These are phyloP conservation scores for Diorhabda elongata DNA, from an alignment of 1,140 invertebrate species.

Conservation along the genomic window DNA sequence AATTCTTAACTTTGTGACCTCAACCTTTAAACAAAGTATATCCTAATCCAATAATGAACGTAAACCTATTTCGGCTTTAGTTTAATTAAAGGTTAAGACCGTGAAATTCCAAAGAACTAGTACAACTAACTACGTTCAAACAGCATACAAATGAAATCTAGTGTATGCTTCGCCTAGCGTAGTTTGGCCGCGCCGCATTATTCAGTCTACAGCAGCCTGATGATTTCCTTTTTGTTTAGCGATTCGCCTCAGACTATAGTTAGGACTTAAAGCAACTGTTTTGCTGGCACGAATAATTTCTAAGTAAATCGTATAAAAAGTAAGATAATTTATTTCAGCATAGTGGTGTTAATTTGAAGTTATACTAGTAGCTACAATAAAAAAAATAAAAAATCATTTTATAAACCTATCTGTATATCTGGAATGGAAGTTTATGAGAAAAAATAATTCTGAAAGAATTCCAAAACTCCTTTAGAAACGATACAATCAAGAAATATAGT, in stretches of 20 bases:
- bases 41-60: not conserved
- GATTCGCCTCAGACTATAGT: not conserved
- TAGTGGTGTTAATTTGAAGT: too few species aligned
- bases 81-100: constrained; percentile 2
- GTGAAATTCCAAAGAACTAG: constrained; percentile 2
- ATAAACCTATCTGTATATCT: too few species aligned
- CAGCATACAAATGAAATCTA: not conserved
- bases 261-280: not conserved
- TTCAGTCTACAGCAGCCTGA: not conserved
- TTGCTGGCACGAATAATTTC: not conserved
- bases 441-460: too few species aligned
- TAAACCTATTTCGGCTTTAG: not conserved
- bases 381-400: too few species aligned
- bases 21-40: not conserved
- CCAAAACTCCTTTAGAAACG: too few species aligned
- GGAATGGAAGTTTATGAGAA: too few species aligned
- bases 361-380: too few species aligned
- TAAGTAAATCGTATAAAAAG: too few species aligned
- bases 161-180: not conserved
- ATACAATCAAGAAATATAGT: too few species aligned
- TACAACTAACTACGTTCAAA: not conserved
- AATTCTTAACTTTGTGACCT: too few species aligned
- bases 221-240: not conserved
- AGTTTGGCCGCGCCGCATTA: not conserved
- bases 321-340: too few species aligned